Base-by-base conservation (phyloP, 1,140 invertebrate genomes). In the Cydia fagiglandana region DNA sequence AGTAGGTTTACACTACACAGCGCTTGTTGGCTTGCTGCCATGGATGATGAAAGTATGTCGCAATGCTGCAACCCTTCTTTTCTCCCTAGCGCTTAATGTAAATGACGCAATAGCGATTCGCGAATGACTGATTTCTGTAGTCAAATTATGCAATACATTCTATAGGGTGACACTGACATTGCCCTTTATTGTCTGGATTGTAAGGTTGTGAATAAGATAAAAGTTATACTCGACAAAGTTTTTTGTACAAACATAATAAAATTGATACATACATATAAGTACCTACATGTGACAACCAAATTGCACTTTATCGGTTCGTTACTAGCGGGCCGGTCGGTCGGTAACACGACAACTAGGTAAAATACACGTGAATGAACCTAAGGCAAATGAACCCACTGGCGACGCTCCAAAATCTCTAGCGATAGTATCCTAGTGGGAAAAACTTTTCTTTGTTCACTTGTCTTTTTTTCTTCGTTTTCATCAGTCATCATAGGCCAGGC, bases 311-410 rank as follows among this genome's bases (percentile, higher is more conserved):
- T 70, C 6, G 34, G 66, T 2, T 70, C 66, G 66, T 4, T 70
- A 70, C 20, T 70, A 38, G 0, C 66, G 34, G 2, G 2, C 2
- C 24, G 24, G 24, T 24, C 30, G 66, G 66, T 70, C n/a, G 34
- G 34, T 20, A 70, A 70, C 66, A 38, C 34, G 17, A n/a, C 56
- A 73, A 50, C 34, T 73, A 76, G 76, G 50, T 28, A 30, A 30
- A 34, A 41, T 2, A 73, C 47, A 20, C 41, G 64, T 76, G n/a
- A 66, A 74, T 20, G 28, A 53, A 34, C 20, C 70, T 74, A 74
- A 28, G 74, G 77, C 74, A 78, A 75, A 41, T 74, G 74, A 78
- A 75, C 68, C 73, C 74, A 75, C 73, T 75, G 77, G 77, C 77
- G 47, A 6, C 2, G 7, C 3, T 74, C 77, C 77, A 78, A 64